Conservation (phyloP, 1,140 invertebrate genomes). For the Neotoxoptera formosana region DNA sequence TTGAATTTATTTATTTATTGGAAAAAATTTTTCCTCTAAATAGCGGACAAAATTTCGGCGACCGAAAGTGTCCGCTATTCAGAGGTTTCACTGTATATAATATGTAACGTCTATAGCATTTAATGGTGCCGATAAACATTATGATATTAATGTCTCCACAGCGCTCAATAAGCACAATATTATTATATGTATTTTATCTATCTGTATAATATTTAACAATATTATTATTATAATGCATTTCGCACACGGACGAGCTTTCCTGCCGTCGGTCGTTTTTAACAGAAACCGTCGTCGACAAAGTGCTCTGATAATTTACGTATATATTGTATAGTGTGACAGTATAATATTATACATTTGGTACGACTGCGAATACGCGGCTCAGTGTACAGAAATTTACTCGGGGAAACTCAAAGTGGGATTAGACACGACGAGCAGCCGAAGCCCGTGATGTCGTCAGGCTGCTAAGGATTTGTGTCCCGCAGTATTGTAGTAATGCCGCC, state of each 20-base stretch:
- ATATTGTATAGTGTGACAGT: background rate
- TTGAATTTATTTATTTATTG: no score
- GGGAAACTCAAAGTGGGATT: slow-evolving; percentile 21
- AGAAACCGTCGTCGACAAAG: background rate
- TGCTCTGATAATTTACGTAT: no score
- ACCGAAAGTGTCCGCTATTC: no score
- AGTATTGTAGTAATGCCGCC: background rate
- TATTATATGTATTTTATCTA: background rate
- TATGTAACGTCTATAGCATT: no score
- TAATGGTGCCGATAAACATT: no score
- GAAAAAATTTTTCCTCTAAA: no score
- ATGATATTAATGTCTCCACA: background rate
- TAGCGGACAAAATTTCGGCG: no score
- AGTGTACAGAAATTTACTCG: background rate
- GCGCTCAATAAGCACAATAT: background rate
- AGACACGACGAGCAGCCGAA: background rate
- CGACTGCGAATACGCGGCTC: background rate
- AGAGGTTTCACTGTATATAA: no score
- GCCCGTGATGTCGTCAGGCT: slow-evolving; percentile 17
- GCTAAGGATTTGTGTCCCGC: background rate
- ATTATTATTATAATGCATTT: background rate
- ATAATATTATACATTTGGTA: no score
- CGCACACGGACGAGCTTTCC: background rate
- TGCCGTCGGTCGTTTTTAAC: background rate
- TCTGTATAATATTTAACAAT: no score